Evolutionary conservation across 2,888 invertebrate genomes (phyloP), one percentile per base, ranked within the genome.

Genomic region (Napeogenes sylphis): DNA sequence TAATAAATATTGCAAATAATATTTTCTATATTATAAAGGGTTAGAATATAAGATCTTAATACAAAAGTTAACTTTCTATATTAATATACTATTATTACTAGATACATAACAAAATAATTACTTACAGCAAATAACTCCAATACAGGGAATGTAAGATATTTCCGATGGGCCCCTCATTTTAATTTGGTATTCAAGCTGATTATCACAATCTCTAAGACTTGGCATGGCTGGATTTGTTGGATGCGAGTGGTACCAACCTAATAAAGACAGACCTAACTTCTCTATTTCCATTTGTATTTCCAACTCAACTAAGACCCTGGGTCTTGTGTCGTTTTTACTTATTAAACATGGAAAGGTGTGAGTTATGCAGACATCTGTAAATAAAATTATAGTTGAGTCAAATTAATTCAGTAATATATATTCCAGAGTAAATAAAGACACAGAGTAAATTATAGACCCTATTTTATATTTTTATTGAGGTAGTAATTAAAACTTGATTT

Each of bases 201-300:
- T 94, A 79, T 98, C 97, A 63, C 98, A 95, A 81, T 99, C 98
- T 60, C 96, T 91, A 64, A 93, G 92, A 75, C 95, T 97, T 67
- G 97, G 98, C 74, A 97, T 95, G 1, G 97, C 95, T 61, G 96
- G 95, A 70, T 95, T 94, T 60, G 94, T 93, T 0, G 98, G 97
- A 88, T 98, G 98, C 10, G 97, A 97, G 85, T 98, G 98, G 86
- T 98, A 98, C 98, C 98, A 98, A 6, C 98, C 98, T 4, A 98
- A 95, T 8, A 98, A 86, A 4, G 94, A 93, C 47, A 98, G 91
- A 61, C 96, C 95, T 74, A 95, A 93, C 75, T 94, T 94, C 76
- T 97, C 95, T 85, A 98, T 96, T 62, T 94, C 92, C 80, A 94
- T 93, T 65, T 95, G 95, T 73, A 98, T 97, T 85, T 96, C 95